Conservation (phyloP, 2,888 invertebrate species). For the Drosophila quinaria region DNA sequence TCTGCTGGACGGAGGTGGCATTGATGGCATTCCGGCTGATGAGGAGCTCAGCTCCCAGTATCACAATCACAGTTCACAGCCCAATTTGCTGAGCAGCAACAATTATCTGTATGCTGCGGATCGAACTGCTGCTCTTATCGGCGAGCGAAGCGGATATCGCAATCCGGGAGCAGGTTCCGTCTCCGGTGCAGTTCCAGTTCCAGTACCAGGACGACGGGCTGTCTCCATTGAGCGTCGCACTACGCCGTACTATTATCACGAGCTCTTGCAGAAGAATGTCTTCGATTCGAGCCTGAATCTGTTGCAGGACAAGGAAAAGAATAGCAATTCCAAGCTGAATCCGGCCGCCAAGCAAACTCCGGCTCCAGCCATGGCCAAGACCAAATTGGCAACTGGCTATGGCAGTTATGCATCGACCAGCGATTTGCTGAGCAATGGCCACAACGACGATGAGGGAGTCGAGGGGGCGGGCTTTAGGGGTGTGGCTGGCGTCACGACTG, state of each 20-base stretch:
- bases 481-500: conserved; percentile 23
- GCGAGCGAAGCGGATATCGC: conserved; percentile 31
- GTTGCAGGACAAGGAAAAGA: conserved; percentile 77
- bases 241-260: conserved; percentile 85
- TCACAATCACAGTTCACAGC: conserved; percentile 82
- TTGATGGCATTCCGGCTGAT: conserved; percentile 48
- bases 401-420: conserved; percentile 62
- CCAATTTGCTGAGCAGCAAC: conserved; percentile 77
- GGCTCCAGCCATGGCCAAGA: conserved; percentile 53
- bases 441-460: conserved; percentile 67
- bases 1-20: conserved; percentile 56
- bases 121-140: conserved; percentile 45
- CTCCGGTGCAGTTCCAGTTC: background rate
- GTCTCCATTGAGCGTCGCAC: conserved; percentile 81
- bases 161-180: conserved; percentile 22
- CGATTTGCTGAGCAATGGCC: conserved; percentile 71
- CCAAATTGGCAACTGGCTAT: conserved; percentile 45
- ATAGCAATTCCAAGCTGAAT: conserved; percentile 58
- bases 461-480: conserved; percentile 57
- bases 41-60: conserved; percentile 62
- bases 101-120: conserved; percentile 73
- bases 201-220: conserved; percentile 54
- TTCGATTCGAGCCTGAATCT: conserved; percentile 85
- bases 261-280: conserved; percentile 82
- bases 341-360: conserved; percentile 29